Evolutionary conservation across 2,888 invertebrate genomes (phyloP), one percentile per base, ranked within the genome.

Genomic region (Chrysolina haemoptera): DNA sequence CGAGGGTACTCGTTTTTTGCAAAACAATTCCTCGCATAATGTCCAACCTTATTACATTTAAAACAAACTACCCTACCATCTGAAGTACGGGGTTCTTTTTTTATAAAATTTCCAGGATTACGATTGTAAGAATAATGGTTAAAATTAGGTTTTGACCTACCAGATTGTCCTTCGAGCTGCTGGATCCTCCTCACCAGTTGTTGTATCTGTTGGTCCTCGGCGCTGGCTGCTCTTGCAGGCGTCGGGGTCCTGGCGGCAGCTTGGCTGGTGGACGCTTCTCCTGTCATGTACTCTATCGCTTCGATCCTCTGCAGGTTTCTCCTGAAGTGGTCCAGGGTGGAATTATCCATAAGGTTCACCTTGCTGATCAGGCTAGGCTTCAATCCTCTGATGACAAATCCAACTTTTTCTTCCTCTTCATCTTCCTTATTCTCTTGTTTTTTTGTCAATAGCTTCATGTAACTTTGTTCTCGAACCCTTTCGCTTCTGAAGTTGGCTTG

Each of bases 11-110:
- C 50, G 50, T 18, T 50, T 18, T 50, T 50, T 46, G 46, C 1
- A 46, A 46, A 4, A n/a, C 46, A 46, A 46, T 46, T 46, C 5
- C n/a, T 1, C n/a, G 46, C 50, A 9, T 50, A 50, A 18, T 50
- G 50, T 3, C 50, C 50, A 16, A 18, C 9, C 10, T 9, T 50
- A 16, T 9, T 9, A 16, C 50, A 50, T 50, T 50, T 50, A 1
- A 50, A 50, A 16, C 50, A 50, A 50, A 50, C 50, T 50, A 50
- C 18, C 18, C 50, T 50, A 5, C n/a, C 50, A 18, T 50, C 50
- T 1, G 18, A 9, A 50, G 50, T n/a, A 1, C 50, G 50, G 1
- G 18, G 50, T 50, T 50, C 50, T 8, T 18, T 50, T 35, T 35
- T n/a, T n/a, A n/a, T 35, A 35, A 35, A 3, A 35, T 35, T 35